phyloP scores from a whole-genome alignment of 1,140 invertebrate species.

The Brachionus koreanus region DNA sequence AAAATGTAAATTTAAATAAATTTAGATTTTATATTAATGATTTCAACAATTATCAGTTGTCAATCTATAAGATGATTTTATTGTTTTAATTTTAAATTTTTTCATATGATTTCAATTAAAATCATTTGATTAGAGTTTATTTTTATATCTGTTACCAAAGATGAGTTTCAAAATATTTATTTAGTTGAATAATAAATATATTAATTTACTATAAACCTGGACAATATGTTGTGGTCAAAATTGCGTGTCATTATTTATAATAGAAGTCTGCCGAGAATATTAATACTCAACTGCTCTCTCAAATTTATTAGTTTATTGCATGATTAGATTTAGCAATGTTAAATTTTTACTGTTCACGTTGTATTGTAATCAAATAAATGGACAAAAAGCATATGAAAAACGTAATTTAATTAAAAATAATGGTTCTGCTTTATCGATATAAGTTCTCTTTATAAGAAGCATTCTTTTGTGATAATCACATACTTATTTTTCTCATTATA shows the following conservation, averaged over 20 bases:
- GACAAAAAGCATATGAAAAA: conserved; percentile 22
- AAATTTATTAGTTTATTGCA: background rate
- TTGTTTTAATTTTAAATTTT: background rate
- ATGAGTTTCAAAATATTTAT: background rate
- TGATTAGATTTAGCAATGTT: conserved; percentile 3
- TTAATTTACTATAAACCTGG: background rate
- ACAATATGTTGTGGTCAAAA: background rate
- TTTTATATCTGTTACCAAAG: background rate
- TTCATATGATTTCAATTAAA: background rate
- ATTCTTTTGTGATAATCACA: background rate
- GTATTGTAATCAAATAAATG: conserved; percentile 32
- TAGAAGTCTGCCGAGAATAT: background rate
- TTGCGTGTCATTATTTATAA: background rate
- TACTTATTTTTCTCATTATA: background rate
- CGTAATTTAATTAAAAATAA: background rate
- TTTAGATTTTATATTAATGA: background rate
- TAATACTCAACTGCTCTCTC: background rate
- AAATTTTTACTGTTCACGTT: background rate
- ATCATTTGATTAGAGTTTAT: background rate
- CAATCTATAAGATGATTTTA: background rate
- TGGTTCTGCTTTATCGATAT: conserved; percentile 8
- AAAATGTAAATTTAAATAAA: conserved; percentile 4
- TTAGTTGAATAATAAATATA: background rate
- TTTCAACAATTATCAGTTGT: conserved; percentile 6
- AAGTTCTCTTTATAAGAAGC: background rate